A percentile compares a stretch with the other conserved stretches of the same genome.
phyloP scores from a whole-genome alignment of 2,888 invertebrate species.

The Willowsia nigromaculata region DNA sequence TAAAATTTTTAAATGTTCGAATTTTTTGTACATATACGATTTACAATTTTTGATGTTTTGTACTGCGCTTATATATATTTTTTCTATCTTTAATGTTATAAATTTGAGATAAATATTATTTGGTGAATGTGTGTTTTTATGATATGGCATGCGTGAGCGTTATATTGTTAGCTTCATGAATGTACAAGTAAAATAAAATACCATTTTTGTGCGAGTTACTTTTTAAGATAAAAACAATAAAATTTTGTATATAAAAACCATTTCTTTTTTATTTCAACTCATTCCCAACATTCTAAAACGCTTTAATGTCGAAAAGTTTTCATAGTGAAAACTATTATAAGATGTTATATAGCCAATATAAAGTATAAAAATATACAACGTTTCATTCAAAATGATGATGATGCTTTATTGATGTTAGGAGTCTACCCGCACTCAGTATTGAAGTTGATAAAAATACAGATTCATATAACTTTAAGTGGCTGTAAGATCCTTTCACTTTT shows the following conservation, averaged over 20 bases:
- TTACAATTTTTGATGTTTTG: conserved; percentile 29
- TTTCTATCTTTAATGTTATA: background rate
- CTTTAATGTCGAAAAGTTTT: background rate
- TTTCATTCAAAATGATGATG: background rate
- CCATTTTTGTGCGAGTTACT: conserved; percentile 6
- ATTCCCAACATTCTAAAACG: background rate
- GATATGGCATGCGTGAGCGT: conserved; percentile 41
- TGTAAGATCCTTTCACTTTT: conserved; percentile 53
- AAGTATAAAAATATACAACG: conserved; percentile 46
- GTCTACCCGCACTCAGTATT: background rate
- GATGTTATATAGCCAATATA: conserved; percentile 12
- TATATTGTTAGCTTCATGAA: conserved; percentile 32
- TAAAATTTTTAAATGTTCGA: background rate
- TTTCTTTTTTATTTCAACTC: background rate
- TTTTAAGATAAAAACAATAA: conserved; percentile 15
- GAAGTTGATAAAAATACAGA: background rate
- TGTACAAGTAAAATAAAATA: conserved; percentile 45
- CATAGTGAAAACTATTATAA: background rate
- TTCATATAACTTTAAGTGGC: background rate
- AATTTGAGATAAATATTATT: background rate
- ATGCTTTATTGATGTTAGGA: conserved; percentile 16
- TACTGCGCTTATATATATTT: conserved; percentile 16
- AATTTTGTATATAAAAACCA: conserved; percentile 33
- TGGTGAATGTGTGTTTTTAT: conserved; percentile 20
- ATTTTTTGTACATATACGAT: too few species aligned